phyloP scores from a whole-genome alignment of 2,113 vertebrate genomes.

The Gymnarchus niloticus region DNA sequence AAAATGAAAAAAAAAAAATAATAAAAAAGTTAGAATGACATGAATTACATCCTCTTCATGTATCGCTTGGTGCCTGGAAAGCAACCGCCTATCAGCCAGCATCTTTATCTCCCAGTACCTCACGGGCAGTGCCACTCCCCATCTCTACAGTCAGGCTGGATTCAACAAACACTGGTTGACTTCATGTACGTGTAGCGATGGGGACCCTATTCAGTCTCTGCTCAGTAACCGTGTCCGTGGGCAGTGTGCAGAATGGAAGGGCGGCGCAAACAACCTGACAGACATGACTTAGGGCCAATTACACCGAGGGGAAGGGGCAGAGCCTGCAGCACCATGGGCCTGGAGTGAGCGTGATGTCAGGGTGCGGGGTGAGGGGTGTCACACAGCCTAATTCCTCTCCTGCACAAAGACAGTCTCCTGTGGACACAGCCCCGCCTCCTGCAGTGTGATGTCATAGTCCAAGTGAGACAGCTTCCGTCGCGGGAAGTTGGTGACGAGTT shows the following conservation, averaged over 20 bases:
- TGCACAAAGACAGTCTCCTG: slow-evolving; percentile 99
- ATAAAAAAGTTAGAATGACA: not conserved
- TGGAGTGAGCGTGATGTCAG: not conserved
- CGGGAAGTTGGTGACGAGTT: slow-evolving; percentile 98
- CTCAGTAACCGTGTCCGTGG: not conserved
- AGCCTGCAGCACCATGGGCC: slow-evolving; percentile 4
- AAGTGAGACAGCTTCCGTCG: slow-evolving; percentile 94
- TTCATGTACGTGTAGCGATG: not conserved
- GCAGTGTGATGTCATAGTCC: slow-evolving; percentile 98
- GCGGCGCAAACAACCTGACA: not conserved
- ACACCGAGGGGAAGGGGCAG: slow-evolving; percentile 11
- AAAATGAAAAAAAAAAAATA: not conserved
- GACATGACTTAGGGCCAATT: not conserved
- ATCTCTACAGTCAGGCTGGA: not conserved
- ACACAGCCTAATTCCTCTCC: slow-evolving; percentile 83
- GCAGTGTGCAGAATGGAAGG: not conserved
- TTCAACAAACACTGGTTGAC: not conserved
- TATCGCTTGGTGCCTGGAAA: not conserved
- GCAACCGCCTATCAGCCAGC: not conserved
- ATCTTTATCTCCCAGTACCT: not conserved
- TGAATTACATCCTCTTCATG: not conserved
- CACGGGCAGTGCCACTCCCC: not conserved
- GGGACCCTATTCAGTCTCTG: slow-evolving; percentile 23
- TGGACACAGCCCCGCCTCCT: slow-evolving; percentile 96
- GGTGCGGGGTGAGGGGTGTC: not conserved